A percentile compares a stretch with the other conserved stretches of the same genome.
phyloP scores from a whole-genome alignment of 1,140 invertebrate species.

The Akabosia matsudoensis region DNA sequence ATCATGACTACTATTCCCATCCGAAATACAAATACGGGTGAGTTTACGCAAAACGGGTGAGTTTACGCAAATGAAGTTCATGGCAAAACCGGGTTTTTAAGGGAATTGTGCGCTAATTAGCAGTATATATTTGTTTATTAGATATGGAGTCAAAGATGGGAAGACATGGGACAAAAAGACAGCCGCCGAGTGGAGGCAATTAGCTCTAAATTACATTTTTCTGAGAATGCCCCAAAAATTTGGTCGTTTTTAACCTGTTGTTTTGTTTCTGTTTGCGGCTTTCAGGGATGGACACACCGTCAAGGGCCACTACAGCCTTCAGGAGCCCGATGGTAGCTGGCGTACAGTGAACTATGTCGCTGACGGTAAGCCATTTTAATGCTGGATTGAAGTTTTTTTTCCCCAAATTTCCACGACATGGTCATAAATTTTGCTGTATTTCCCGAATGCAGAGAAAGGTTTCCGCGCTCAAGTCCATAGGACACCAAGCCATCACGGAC shows the following conservation, averaged over 20 bases:
- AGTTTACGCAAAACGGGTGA: background rate
- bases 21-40: constrained; percentile 20
- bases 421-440: background rate
- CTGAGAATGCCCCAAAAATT: constrained; percentile 20
- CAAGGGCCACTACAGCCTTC: constrained; percentile 2
- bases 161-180: constrained; percentile 32
- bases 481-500: constrained; percentile 23
- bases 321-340: constrained; percentile 19
- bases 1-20: constrained; percentile 3
- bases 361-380: background rate
- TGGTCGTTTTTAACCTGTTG: background rate
- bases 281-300: background rate
- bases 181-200: constrained; percentile 30
- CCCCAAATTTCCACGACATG: background rate
- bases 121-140: background rate
- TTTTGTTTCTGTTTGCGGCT: background rate
- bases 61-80: too few relatives aligned
- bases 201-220: background rate
- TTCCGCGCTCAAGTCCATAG: constrained; percentile 17
- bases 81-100: too few relatives aligned
- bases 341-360: constrained; percentile 23
- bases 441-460: background rate
- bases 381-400: background rate
- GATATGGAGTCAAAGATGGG: constrained; percentile 35
- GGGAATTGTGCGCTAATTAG: too few relatives aligned